Evolutionary conservation across 1,140 invertebrate genomes (phyloP).

Genomic region (Pemphigus obesinymphae): DNA sequence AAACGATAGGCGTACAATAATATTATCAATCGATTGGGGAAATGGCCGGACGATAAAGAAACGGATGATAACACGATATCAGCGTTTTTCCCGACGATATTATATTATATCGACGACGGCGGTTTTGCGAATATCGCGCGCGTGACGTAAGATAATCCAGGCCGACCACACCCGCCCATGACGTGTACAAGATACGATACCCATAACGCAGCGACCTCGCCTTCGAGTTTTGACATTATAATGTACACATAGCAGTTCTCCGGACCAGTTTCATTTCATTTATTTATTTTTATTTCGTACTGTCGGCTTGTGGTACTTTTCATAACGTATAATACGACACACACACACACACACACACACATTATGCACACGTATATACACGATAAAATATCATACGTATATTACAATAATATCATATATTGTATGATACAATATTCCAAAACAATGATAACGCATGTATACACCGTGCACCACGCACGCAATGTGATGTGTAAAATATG

Average conservation of each 20-base stretch:
- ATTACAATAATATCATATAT: not conserved
- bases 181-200: not conserved
- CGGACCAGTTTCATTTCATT: constrained; percentile 38
- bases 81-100: not conserved
- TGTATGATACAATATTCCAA: not conserved
- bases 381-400: not conserved
- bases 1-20: not conserved
- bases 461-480: not conserved
- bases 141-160: constrained; percentile 34
- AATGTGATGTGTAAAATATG: not conserved
- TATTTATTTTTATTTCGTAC: constrained; percentile 19
- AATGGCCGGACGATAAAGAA: not conserved
- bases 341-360: not conserved
- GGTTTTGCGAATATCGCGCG: constrained; percentile 12
- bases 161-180: constrained; percentile 33
- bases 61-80: not conserved
- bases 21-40: not conserved
- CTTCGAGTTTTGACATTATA: constrained; percentile 37
- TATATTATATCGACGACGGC: too few species aligned
- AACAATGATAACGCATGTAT: not conserved
- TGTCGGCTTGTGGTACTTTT: not conserved
- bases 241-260: too few species aligned
- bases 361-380: not conserved
- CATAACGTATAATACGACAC: not conserved
- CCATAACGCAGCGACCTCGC: constrained; percentile 10